These are phyloP conservation scores for Umimayanthus chanpuru DNA, from an alignment of 92 coral and sea anemone species.

Conservation along the genomic window DNA sequence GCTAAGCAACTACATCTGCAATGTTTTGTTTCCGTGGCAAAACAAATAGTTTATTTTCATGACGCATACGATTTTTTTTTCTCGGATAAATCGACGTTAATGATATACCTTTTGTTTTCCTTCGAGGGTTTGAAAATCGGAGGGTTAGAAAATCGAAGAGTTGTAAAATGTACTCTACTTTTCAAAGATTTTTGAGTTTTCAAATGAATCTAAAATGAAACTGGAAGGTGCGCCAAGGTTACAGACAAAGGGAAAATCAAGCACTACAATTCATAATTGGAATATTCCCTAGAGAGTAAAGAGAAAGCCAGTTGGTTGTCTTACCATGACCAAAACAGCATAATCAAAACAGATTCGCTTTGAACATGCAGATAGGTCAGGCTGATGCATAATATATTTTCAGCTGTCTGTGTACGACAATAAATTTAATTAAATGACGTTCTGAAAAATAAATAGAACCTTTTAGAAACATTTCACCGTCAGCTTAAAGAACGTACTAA, in stretches of 20 bases:
- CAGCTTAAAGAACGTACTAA: no score
- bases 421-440: not conserved
- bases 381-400: not conserved
- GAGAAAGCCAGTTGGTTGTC: not conserved
- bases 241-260: not conserved
- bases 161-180: not conserved
- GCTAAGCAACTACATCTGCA: constrained; percentile 26
- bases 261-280: not conserved
- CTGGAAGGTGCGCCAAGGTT: not conserved
- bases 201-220: not conserved
- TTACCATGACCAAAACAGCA: not conserved
- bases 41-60: not conserved
- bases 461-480: no score
- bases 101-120: not conserved
- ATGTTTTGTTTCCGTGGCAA: constrained; percentile 35
- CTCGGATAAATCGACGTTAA: not conserved
- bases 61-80: constrained; percentile 9
- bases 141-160: not conserved
- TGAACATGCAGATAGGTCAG: not conserved
- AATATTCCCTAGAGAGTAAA: not conserved
- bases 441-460: not conserved
- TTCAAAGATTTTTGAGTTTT: not conserved
- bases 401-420: not conserved
- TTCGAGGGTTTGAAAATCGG: not conserved
- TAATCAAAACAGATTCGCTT: not conserved